phyloP scores from a whole-genome alignment of 2,113 vertebrate species.

The Sinocyclocheilus rhinocerous region DNA sequence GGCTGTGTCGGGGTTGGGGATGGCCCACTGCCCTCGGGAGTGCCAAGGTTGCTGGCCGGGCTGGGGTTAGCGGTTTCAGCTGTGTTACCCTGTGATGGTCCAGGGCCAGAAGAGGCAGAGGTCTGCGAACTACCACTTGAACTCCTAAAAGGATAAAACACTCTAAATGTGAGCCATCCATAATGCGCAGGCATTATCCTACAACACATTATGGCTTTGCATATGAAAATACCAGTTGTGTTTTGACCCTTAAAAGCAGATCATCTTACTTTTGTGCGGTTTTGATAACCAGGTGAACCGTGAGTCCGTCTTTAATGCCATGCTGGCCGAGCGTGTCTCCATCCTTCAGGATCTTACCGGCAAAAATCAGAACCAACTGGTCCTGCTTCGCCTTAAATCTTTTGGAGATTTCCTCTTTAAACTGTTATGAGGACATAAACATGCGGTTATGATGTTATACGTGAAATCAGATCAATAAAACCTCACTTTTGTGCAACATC shows the following conservation, averaged over 20 bases:
- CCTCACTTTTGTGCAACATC: not conserved
- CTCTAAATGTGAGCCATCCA: not conserved
- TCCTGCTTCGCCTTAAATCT: conserved; percentile 98
- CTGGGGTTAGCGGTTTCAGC: conserved; percentile 62
- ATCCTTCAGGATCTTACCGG: conserved; percentile 98
- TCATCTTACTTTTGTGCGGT: conserved; percentile 93
- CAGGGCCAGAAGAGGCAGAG: conserved; percentile 79
- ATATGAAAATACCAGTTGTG: not conserved
- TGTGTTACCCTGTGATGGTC: conserved; percentile 73
- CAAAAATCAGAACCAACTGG: conserved; percentile 99
- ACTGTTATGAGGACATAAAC: conserved; percentile 71
- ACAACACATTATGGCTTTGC: too few species aligned
- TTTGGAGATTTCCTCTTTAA: conserved; percentile 98
- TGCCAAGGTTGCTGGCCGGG: conserved; percentile 64
- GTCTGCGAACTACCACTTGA: conserved; percentile 78
- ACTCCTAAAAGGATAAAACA: conserved; percentile 62
- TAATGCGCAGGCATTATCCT: not conserved
- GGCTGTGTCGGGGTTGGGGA: conserved; percentile 72
- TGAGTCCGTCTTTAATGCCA: conserved; percentile 97
- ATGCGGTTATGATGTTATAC: too few species aligned
- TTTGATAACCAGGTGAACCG: conserved; percentile 98
- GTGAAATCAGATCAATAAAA: not conserved
- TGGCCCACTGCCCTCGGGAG: conserved; percentile 64
- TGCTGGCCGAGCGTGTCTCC: conserved; percentile 94
- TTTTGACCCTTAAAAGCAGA: not conserved